These are phyloP conservation scores for Pangasius sanitwongsei DNA, from an alignment of 2,797 vertebrate genomes.

Conservation along the genomic window DNA sequence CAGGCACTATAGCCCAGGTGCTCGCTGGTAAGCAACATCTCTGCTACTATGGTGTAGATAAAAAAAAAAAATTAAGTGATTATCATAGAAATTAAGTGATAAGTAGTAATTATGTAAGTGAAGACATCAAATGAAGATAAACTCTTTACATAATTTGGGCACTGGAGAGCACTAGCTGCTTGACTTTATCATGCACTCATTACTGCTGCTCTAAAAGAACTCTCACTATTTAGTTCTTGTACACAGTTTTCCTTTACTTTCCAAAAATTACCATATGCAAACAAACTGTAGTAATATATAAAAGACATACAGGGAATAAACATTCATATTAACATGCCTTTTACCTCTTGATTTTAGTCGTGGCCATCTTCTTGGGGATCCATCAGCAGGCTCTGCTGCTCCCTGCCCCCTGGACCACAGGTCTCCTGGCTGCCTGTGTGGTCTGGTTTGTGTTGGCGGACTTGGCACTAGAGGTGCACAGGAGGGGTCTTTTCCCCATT, in stretches of 20 bases:
- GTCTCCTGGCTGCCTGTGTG: slow-evolving; percentile 78
- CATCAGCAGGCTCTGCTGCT: slow-evolving; percentile 80
- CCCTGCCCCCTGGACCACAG: slow-evolving; percentile 76
- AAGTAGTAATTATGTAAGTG: background rate
- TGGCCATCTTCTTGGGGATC: slow-evolving; percentile 83
- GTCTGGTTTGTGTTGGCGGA: slow-evolving; percentile 81
- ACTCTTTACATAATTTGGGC: background rate
- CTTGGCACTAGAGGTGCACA: slow-evolving; percentile 79
- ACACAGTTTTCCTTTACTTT: background rate
- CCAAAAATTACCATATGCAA: background rate
- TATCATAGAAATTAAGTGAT: background rate
- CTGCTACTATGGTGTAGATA: background rate
- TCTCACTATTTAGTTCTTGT: background rate
- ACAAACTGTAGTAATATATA: background rate
- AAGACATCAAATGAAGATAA: background rate
- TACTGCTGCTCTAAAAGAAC: background rate
- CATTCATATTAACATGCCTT: background rate
- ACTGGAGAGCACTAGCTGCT: background rate
- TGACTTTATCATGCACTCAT: background rate
- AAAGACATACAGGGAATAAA: background rate
- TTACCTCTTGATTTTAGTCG: slow-evolving; percentile 67
- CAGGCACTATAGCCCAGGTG: slow-evolving; percentile 79
- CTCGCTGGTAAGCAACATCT: slow-evolving; percentile 79
- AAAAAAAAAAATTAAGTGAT: background rate
- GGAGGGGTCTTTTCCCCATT: slow-evolving; percentile 72